Percentiles rank a stretch among this genome's conserved stretches.
Conservation (phyloP, 2,888 invertebrate species). For the Syrphus vitripennis region DNA sequence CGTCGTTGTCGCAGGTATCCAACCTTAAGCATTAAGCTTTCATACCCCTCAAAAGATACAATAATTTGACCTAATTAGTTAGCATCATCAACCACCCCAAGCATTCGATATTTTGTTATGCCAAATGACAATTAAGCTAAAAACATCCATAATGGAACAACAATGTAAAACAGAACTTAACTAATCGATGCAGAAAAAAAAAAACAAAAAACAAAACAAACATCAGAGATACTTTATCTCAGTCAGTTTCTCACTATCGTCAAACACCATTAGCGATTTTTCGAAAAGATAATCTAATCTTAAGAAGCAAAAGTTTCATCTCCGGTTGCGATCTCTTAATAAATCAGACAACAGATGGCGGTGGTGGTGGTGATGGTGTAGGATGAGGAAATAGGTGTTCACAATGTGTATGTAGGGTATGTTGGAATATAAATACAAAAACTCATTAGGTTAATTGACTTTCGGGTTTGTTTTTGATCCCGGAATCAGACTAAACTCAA, state of each 20-base stretch:
- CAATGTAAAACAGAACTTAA: not conserved
- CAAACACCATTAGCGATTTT: conserved; percentile 29
- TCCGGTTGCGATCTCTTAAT: conserved; percentile 36
- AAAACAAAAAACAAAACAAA: not conserved
- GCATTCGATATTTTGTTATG: not conserved
- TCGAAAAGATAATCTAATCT: conserved; percentile 47
- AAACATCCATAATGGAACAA: not conserved
- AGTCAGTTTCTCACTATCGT: not conserved
- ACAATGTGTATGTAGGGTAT: not conserved
- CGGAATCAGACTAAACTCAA: conserved; percentile 5
- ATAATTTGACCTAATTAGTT: conserved; percentile 10
- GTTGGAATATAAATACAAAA: conserved; percentile 1
- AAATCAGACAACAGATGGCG: conserved; percentile 33
- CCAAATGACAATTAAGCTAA: not conserved
- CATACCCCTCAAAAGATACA: not conserved
- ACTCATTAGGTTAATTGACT: conserved; percentile 61
- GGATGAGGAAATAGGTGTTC: not conserved
- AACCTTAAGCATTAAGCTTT: not conserved
- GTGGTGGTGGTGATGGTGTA: not conserved
- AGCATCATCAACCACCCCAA: not conserved
- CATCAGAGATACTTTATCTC: not conserved
- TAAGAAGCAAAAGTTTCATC: conserved; percentile 54
- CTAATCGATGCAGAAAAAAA: not conserved
- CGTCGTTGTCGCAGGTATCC: no score
- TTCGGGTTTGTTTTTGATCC: conserved; percentile 45